Evolutionary conservation across 1,140 invertebrate genomes (phyloP), one percentile per base, ranked within the genome.

Genomic region (Argopecten irradians): DNA sequence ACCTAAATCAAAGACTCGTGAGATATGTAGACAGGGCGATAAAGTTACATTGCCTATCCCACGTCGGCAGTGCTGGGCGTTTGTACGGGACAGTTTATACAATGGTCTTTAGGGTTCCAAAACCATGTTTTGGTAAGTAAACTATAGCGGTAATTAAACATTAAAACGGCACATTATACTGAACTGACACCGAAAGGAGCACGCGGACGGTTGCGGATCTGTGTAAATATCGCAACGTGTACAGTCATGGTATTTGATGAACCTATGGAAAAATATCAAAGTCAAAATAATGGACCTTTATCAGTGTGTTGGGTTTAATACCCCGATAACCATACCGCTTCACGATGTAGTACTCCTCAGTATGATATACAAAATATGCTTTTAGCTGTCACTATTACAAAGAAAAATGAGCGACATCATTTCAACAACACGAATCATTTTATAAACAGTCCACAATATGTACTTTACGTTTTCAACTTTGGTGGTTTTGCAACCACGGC

Each of bases 121-220:
- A 71, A 46, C 1, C n/a, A 71, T 28, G 55, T n/a, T 71, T 71
- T 71, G 55, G 28, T 71, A 71, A n/a, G n/a, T 71, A 71, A 71
- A 71, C 55, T n/a, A n/a, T n/a, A 0, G 55, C 22, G 55, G 55
- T 71, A 71, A 71, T 71, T 71, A 46, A 46, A 46, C 43, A 14
- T 46, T 46, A 71, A 28, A 71, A 71, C 55, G 55, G 55, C 19
- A 71, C 55, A 71, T 71, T 71, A 71, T n/a, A 71, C 55, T 71
- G 55, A 71, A 71, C 55, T n/a, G 28, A 71, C n/a, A 5, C 22
- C 55, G 55, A 5, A n/a, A 71, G 22, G n/a, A 3, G 55, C 28
- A 71, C 28, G 22, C 55, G 55, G 55, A n/a, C 28, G 55, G 22
- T 71, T 71, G 5, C 8, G 28, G 11, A 71, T n/a, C 22, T 5